A percentile compares a stretch with the other conserved stretches of the same genome.
These are phyloP conservation scores for Cassiopea andromeda DNA, from an alignment of 30 jellyfish, hydroid and myxozoan genomes.

Conservation along the genomic window DNA sequence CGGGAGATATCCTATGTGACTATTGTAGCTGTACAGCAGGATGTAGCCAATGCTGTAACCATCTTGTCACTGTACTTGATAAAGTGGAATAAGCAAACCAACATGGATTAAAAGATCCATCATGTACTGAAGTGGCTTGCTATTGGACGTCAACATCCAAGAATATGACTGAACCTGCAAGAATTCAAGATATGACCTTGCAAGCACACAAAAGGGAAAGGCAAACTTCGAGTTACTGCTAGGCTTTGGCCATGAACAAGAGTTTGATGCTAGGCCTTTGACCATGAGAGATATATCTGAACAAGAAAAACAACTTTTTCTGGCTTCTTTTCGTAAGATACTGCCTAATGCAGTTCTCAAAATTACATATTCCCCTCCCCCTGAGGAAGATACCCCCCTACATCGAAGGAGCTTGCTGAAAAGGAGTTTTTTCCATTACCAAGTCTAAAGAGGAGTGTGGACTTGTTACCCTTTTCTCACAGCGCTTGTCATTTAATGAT, in stretches of 20 bases:
- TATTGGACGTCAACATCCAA: conserved; percentile 23
- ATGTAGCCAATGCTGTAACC: conserved; percentile 28
- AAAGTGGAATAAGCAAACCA: conserved; percentile 23
- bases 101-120: conserved; percentile 21
- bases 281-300: conserved; percentile 32
- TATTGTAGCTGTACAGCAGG: background rate
- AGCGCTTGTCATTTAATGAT: conserved; percentile 52
- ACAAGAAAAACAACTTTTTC: conserved; percentile 14
- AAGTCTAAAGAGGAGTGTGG: conserved; percentile 12
- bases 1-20: conserved; percentile 31
- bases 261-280: conserved; percentile 35
- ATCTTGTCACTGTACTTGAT: conserved; percentile 13
- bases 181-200: conserved; percentile 31
- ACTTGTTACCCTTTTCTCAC: conserved; percentile 11
- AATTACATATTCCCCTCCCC: conserved; percentile 31
- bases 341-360: conserved; percentile 38
- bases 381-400: conserved; percentile 29
- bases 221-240: conserved; percentile 22
- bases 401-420: conserved; percentile 34
- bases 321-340: conserved; percentile 12
- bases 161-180: conserved; percentile 12
- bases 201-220: conserved; percentile 15
- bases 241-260: conserved; percentile 25
- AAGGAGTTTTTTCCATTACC: conserved; percentile 16
- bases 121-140: conserved; percentile 56